Conservation (phyloP, 2,113 vertebrate genomes). For the Xenopus tropicalis region DNA sequence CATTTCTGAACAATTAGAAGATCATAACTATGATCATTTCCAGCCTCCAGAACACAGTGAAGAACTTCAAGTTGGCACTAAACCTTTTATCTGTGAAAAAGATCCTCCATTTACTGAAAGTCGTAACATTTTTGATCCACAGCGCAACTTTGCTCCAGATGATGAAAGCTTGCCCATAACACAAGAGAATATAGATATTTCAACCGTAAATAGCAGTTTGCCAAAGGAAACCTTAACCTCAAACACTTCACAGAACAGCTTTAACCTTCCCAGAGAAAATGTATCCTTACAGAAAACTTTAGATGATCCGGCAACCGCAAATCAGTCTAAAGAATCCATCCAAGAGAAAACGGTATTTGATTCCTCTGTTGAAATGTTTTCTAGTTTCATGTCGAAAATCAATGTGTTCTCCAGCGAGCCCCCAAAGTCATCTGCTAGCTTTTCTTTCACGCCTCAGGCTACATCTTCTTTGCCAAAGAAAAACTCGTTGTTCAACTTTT, state of each 20-base stretch:
- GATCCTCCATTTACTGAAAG: conserved; percentile 39
- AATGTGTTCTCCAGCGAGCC: conserved; percentile 71
- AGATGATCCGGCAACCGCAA: conserved; percentile 41
- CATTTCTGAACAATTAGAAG: background rate
- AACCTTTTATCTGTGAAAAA: conserved; percentile 12
- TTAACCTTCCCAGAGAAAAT: conserved; percentile 23
- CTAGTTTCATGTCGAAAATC: conserved; percentile 84
- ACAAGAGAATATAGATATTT: conserved; percentile 39
- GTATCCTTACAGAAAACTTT: conserved; percentile 14
- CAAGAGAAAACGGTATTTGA: conserved; percentile 67
- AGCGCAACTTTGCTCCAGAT: background rate
- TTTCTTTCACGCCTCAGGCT: conserved; percentile 74
- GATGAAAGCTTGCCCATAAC: conserved; percentile 34
- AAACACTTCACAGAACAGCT: conserved; percentile 7
- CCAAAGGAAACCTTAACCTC: conserved; percentile 38
- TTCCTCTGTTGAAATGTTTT: conserved; percentile 76
- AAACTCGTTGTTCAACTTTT: conserved; percentile 69
- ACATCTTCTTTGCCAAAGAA: conserved; percentile 65
- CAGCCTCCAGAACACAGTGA: no score
- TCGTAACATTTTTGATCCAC: conserved; percentile 20
- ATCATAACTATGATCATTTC: no score
- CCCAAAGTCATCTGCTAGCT: conserved; percentile 70
- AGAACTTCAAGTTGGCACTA: background rate
- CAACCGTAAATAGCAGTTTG: conserved; percentile 31
- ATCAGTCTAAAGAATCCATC: conserved; percentile 55